Conservation (phyloP, 2,113 vertebrate species). For the Cyanoliseus patagonus region DNA sequence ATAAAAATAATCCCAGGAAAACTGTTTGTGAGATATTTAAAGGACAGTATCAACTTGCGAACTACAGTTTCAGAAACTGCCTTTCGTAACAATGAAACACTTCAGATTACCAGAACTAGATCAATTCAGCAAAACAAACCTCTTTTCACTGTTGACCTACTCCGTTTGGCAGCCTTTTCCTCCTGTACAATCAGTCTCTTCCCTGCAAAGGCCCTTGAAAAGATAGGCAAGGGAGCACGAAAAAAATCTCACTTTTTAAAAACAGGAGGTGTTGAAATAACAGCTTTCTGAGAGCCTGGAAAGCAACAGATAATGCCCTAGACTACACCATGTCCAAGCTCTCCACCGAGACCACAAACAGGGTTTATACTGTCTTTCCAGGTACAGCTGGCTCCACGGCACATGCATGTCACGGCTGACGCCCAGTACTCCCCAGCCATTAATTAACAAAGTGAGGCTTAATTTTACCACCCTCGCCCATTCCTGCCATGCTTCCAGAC, state of each 20-base stretch:
- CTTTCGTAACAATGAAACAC: neutral
- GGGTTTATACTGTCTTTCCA: neutral
- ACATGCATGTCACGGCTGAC: neutral
- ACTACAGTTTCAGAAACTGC: neutral
- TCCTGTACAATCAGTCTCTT: neutral
- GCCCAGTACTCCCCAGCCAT: too few relatives aligned
- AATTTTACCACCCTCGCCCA: neutral
- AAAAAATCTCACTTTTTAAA: rapidly evolving
- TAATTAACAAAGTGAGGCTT: neutral
- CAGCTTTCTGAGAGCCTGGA: neutral
- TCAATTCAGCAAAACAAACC: neutral
- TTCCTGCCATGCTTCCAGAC: too few relatives aligned
- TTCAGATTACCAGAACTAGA: neutral
- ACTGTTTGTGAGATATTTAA: neutral
- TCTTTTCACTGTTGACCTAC: neutral
- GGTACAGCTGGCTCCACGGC: neutral
- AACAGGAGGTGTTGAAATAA: neutral
- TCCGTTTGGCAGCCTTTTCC: neutral
- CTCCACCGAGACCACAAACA: too few relatives aligned
- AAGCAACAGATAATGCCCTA: neutral
- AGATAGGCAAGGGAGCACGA: neutral
- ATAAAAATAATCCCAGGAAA: neutral
- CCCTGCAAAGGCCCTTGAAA: neutral
- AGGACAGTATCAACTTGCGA: neutral
- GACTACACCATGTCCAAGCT: neutral